phyloP scores from a whole-genome alignment of 2,113 vertebrate species.

The Tichodroma muraria region DNA sequence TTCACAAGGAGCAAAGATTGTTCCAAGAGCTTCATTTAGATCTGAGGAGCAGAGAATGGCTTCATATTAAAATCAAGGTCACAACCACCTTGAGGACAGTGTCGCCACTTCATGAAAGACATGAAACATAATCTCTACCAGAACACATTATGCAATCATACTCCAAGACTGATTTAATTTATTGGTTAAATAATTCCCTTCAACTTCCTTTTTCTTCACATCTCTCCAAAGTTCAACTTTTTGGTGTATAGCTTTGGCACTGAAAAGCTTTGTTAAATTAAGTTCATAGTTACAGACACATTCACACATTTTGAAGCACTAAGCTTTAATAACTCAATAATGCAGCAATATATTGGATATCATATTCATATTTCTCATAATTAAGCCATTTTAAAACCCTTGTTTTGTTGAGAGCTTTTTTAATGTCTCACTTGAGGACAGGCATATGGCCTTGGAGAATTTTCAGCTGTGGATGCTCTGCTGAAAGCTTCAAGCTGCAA shows the following conservation, averaged over 20 bases:
- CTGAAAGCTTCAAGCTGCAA: background rate
- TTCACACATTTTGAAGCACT: background rate
- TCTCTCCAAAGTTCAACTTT: background rate
- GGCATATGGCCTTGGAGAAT: background rate
- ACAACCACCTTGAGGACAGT: background rate
- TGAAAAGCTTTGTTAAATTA: background rate
- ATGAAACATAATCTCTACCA: constrained; percentile 25
- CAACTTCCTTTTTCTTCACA: background rate
- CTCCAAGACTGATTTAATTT: background rate
- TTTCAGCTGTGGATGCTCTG: background rate
- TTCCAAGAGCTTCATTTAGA: background rate
- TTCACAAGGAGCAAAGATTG: background rate
- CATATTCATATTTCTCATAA: background rate
- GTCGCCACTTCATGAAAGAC: background rate
- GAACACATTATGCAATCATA: background rate
- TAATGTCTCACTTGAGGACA: background rate
- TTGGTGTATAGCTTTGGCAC: background rate
- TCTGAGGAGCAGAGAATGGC: background rate
- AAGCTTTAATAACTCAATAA: background rate
- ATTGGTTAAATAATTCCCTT: background rate
- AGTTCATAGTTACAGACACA: background rate
- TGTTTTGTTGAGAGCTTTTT: background rate
- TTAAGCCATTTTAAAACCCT: background rate
- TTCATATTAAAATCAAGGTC: constrained; percentile 17
- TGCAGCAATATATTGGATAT: background rate